Evolutionary conservation across 2,888 invertebrate genomes (phyloP), one percentile per base, ranked within the genome.

Genomic region (Priapulus caudatus): DNA sequence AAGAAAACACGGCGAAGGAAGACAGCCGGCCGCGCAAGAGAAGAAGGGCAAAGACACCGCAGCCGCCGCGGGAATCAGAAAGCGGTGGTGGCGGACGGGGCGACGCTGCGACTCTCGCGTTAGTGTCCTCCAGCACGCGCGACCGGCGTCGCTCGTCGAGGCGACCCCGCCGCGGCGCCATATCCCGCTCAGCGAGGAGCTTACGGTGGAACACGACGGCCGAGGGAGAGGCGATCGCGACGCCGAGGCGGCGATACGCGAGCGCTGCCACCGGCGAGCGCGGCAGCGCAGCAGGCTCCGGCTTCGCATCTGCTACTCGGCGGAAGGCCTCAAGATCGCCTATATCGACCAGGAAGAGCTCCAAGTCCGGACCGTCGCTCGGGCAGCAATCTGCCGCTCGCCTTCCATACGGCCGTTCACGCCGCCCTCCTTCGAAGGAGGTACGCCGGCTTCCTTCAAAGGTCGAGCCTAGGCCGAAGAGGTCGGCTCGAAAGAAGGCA

Each of bases 401-500:
- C 33, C 33, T 10, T 33, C 33, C n/a, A 10, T n/a, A n/a, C n/a
- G 33, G 33, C 10, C 10, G n/a, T 10, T n/a, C 33, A 33, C 33
- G 33, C 33, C 33, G 10, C n/a, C 22, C n/a, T 20, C 50, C 18
- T 15, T 33, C 10, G 10, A 22, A 15, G 10, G 20, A 47, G 16
- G 15, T n/a, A 16, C 50, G 16, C 50, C 50, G 45, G 18, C 48
- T 54, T 24, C 57, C 58, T 15, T 47, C 48, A 64, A 62, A 63
- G 52, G 56, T 47, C 52, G 62, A 47, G 16, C 58, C 3, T 49
- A 49, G 46, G 45, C 47, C 20, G 47, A 51, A 23, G 47, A 20
- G 51, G 43, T 24, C 19, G 43, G 47, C n/a, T 50, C 45, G 23
- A 46, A 20, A 18, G 81, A 81, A 24, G 74, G 73, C 19, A 74